Base-by-base conservation (phyloP, 2,888 invertebrate species). In the Perizoma flavofasciatum region DNA sequence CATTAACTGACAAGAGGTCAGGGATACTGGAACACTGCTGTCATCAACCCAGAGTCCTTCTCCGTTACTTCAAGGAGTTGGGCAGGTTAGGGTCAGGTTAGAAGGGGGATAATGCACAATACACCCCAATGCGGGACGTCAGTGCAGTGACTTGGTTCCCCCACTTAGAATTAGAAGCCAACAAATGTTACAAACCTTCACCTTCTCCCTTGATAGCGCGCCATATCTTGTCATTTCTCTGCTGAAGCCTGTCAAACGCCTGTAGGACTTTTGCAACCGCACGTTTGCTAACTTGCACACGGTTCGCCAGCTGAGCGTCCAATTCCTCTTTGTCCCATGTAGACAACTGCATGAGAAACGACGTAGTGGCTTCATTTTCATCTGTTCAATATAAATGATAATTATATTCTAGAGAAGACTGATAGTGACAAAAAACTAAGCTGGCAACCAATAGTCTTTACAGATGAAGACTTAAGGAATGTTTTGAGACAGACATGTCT, bases 241-340 rank as follows among this genome's bases (percentile, higher is more conserved):
- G 98, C 92, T 98, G 97, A 55, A 99, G 93, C 54, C 98, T 94
- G 88, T 99, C 99, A 85, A 98, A 99, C 0, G 98, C 98, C 86
- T 98, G 98, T 54, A 99, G 95, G 35, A 99, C 96, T 91, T 99
- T 99, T 4, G 98, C 98, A 32, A 99, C 98, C 6, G 98, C 99
- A 62, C 99, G 93, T 80, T 98, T 98, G 7, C 98, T 98, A 22
- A 99, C 98, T 91, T 98, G 98, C 5, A 99, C 99, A 35, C 99
- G 93, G 88, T 98, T 98, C 0, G 98, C 97, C 41, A 99, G 92
- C 86, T 98, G 98, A 70, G 98, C 98, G 77, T 99, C 99, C 56
- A 99, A 89, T 82, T 99, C 99, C 78, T 98, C 98, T 78, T 98
- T 98, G 82, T 99, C 99, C 98, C 99, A 99, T 0, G 98, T 98